These are phyloP conservation scores for Vulpes vulpes DNA, from an alignment of 2,113 vertebrate genomes.

Conservation along the genomic window DNA sequence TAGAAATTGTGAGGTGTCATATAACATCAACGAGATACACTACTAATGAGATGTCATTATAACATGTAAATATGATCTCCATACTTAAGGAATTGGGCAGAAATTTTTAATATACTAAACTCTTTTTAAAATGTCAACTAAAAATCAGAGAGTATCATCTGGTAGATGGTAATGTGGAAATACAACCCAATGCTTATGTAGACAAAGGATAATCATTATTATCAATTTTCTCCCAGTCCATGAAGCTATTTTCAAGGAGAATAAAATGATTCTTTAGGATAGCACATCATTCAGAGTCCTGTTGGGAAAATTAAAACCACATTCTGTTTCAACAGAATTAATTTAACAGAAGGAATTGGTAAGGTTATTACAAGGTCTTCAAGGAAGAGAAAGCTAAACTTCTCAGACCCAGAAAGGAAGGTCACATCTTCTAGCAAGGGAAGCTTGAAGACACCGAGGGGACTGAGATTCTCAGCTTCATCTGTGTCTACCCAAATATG, in stretches of 20 bases:
- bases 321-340: background rate
- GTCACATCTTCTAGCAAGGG: background rate
- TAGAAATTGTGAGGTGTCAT: background rate
- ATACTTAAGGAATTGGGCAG: background rate
- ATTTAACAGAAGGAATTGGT: background rate
- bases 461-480: background rate
- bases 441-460: background rate
- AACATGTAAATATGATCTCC: background rate
- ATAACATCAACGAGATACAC: background rate
- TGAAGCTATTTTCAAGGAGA: background rate
- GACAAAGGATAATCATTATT: background rate
- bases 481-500: background rate
- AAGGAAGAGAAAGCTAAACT: background rate
- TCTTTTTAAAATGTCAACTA: conserved; percentile 26
- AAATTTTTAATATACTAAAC: background rate
- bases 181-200: background rate
- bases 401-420: background rate
- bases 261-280: background rate
- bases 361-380: background rate
- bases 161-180: background rate
- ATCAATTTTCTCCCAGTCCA: background rate
- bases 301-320: background rate
- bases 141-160: background rate
- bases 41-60: background rate
- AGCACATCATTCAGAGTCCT: background rate